Evolutionary conservation across 2,113 vertebrate genomes (phyloP).

Genomic region (Arizona elegans): DNA sequence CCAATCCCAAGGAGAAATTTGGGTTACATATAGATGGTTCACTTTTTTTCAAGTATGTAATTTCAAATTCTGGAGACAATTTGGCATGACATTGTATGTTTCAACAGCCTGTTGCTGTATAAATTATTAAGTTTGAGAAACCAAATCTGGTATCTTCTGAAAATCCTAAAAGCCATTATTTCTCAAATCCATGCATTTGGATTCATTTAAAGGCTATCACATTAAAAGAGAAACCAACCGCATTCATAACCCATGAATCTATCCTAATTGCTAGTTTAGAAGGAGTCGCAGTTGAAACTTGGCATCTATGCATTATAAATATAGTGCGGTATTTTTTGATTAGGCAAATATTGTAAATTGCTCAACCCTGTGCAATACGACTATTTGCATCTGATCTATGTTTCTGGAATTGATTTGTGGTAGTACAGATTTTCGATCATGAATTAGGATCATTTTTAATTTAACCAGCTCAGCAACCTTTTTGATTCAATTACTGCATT

Average conservation of each 20-base stretch:
- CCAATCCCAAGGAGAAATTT: conserved; percentile 8
- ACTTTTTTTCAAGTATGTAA: conserved; percentile 23
- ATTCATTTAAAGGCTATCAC: conserved; percentile 37
- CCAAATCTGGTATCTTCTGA: conserved; percentile 32
- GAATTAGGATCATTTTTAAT: neutral
- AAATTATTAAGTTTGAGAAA: conserved; percentile 14
- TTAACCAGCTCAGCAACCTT: neutral
- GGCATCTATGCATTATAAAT: conserved; percentile 20
- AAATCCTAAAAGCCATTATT: conserved; percentile 12
- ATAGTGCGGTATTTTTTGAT: conserved; percentile 44
- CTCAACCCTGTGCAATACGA: conserved; percentile 37
- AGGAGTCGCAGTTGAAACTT: conserved; percentile 35
- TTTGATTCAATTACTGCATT: neutral
- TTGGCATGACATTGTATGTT: conserved; percentile 18
- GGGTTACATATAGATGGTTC: neutral
- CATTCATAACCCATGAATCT: conserved; percentile 18
- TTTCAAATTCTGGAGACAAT: neutral
- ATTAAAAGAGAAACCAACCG: neutral
- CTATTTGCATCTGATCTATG: neutral
- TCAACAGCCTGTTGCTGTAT: conserved; percentile 15
- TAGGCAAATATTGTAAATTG: conserved; percentile 27
- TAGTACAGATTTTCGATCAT: neutral
- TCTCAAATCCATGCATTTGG: conserved; percentile 30
- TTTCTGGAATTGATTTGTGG: conserved; percentile 34
- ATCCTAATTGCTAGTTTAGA: conserved; percentile 20